These are phyloP conservation scores for Calephelis nemesis DNA, from an alignment of 1,140 invertebrate genomes.

Conservation along the genomic window DNA sequence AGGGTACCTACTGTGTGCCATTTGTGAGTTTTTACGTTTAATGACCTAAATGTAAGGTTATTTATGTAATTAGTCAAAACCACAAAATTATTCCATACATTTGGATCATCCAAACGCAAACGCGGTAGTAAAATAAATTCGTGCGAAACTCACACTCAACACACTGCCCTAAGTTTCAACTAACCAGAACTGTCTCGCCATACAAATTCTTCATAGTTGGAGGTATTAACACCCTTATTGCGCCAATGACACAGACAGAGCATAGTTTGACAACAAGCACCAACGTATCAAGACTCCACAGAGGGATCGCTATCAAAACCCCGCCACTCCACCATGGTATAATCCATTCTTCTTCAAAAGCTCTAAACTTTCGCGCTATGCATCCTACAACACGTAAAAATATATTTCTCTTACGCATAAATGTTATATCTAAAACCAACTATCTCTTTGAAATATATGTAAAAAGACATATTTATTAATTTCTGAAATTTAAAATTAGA, in stretches of 20 bases:
- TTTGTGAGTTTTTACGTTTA: too few species aligned
- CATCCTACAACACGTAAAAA: slow-evolving; percentile 48
- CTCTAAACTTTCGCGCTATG: slow-evolving; percentile 59
- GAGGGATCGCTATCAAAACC: slow-evolving; percentile 46
- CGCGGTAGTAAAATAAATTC: too few species aligned
- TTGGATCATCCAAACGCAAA: too few species aligned
- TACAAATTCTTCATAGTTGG: slow-evolving; percentile 59
- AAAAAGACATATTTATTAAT: slow-evolving; percentile 11
- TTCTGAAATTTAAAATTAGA: neutral
- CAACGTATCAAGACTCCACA: slow-evolving; percentile 56
- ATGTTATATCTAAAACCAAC: slow-evolving; percentile 8
- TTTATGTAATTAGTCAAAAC: too few species aligned
- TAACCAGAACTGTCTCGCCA: slow-evolving; percentile 64
- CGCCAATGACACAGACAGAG: slow-evolving; percentile 50
- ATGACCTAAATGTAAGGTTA: too few species aligned
- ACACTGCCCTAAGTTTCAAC: neutral
- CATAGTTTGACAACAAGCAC: slow-evolving; percentile 59
- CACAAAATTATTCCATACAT: too few species aligned
- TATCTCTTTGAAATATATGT: too few species aligned
- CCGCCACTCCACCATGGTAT: slow-evolving; percentile 64
- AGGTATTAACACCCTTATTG: slow-evolving; percentile 49
- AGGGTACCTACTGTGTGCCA: too few species aligned
- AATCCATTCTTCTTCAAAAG: slow-evolving; percentile 60
- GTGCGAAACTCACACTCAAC: too few species aligned
- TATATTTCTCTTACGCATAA: slow-evolving; percentile 57